These are phyloP conservation scores for Tetramorium parvispinum DNA, from an alignment of 1,140 invertebrate genomes.

Conservation along the genomic window DNA sequence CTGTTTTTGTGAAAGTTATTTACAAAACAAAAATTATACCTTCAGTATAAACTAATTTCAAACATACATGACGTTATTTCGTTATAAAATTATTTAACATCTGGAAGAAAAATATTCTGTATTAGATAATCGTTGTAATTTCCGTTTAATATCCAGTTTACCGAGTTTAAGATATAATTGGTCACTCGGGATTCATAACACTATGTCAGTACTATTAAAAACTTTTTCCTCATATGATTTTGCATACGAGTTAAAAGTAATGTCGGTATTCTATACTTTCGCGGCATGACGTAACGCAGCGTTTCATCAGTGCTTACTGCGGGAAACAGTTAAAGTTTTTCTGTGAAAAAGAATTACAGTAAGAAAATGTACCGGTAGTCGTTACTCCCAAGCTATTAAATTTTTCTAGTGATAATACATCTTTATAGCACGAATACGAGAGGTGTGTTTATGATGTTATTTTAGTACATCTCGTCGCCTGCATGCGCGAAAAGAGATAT, in stretches of 20 bases:
- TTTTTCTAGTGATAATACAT: slow-evolving; percentile 23
- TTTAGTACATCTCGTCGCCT: not conserved
- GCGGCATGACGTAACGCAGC: slow-evolving; percentile 39
- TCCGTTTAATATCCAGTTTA: not conserved
- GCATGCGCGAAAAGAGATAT: not conserved
- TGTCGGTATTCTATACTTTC: slow-evolving; percentile 52
- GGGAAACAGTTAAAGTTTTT: slow-evolving; percentile 33
- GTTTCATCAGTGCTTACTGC: slow-evolving; percentile 24
- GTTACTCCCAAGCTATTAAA: slow-evolving; percentile 31
- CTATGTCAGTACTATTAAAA: slow-evolving; percentile 20
- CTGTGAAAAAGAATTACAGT: slow-evolving; percentile 1
- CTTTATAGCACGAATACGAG: slow-evolving; percentile 2
- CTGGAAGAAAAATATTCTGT: not conserved
- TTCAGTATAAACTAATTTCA: not conserved
- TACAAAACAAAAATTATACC: not conserved
- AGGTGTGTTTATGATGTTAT: not conserved
- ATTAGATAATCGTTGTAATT: slow-evolving; percentile 28
- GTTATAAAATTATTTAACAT: slow-evolving; percentile 11
- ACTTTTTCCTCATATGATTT: slow-evolving; percentile 10
- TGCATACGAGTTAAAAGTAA: slow-evolving; percentile 36
- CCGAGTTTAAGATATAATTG: not conserved
- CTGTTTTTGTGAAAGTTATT: not conserved
- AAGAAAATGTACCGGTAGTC: slow-evolving; percentile 42
- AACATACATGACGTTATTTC: not conserved
- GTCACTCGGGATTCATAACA: not conserved